Base-by-base conservation (phyloP, 2,888 invertebrate species). In the Lasioglossum zephyrum region DNA sequence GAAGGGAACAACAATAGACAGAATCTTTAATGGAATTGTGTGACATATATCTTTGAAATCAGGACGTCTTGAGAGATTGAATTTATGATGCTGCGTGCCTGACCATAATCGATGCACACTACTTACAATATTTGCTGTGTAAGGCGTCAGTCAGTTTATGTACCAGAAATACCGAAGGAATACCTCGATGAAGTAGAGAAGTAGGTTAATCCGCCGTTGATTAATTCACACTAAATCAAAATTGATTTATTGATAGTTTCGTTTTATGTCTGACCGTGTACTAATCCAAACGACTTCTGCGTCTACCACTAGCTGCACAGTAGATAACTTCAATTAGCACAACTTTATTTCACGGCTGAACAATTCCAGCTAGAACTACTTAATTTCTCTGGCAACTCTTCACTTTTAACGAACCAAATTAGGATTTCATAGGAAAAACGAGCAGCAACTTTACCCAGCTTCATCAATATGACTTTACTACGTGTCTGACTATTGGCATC, bases 81-180 rank as follows among this genome's bases (percentile, higher is more conserved):
- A 75, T 60, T 75, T 75, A 60, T 11, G 41, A 41, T 41, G 49
- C 41, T 11, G n/a, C 53, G 47, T 36, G 79, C 49, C 79, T 49
- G 79, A 13, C 73, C 47, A 22, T 66, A 47, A 39, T 16, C 49
- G 39, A 49, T 73, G 18, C 39, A 39, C 39, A 41, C 79, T 69
- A 79, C 75, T 74, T 63, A 36, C 36, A 36, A n/a, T n/a, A 41
- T 57, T 70, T 18, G 36, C 41, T 13, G 41, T 4, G 18, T 0
- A n/a, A 16, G 3, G 11, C 39, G 26, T 26, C 11, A 5, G 18
- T 22, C 39, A 44, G 41, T 44, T 47, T 36, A 13, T 11, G 31
- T 16, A 41, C 1, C 0, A 22, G 41, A 69, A 69, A 69, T 69
- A n/a, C 36, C 11, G n/a, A 41, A 11, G 36, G n/a, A 39, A 36